phyloP scores from a whole-genome alignment of 2,113 vertebrate species.

The Lepidothrix coronata region DNA sequence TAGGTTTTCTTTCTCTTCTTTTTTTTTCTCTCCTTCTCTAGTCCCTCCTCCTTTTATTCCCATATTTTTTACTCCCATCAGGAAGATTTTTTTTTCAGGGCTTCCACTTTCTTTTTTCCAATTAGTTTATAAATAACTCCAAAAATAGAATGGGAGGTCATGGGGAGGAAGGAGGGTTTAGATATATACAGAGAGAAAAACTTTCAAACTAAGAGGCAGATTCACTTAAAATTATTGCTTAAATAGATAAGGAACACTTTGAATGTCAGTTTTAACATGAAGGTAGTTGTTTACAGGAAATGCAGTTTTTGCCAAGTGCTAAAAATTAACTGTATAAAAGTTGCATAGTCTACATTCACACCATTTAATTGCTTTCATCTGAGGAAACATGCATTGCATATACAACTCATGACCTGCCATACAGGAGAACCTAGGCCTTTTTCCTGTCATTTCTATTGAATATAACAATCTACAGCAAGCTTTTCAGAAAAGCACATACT shows the following conservation, averaged over 20 bases:
- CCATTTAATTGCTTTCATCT: background rate
- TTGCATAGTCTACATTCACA: slow-evolving; percentile 51
- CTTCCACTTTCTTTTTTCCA: background rate
- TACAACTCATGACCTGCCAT: background rate
- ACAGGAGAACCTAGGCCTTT: background rate
- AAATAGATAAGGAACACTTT: slow-evolving; percentile 30
- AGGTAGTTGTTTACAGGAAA: background rate
- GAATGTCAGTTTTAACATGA: background rate
- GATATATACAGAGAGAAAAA: background rate
- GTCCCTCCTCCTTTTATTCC: background rate
- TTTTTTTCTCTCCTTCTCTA: background rate
- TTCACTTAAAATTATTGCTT: slow-evolving; percentile 16
- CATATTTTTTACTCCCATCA: background rate
- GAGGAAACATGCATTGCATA: slow-evolving; percentile 19
- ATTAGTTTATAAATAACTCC: background rate
- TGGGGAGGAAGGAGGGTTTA: background rate
- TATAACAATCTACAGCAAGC: background rate
- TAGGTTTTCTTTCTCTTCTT: background rate
- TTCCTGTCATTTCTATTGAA: background rate
- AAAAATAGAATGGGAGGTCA: background rate
- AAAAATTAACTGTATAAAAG: slow-evolving; percentile 22
- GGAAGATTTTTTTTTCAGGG: background rate
- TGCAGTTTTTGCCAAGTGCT: background rate
- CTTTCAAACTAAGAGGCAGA: background rate
- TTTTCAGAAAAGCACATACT: background rate